Percentiles rank a stretch among this genome's conserved stretches.
Conservation (phyloP, 2,113 vertebrate genomes). For the Pleuronectes platessa region DNA sequence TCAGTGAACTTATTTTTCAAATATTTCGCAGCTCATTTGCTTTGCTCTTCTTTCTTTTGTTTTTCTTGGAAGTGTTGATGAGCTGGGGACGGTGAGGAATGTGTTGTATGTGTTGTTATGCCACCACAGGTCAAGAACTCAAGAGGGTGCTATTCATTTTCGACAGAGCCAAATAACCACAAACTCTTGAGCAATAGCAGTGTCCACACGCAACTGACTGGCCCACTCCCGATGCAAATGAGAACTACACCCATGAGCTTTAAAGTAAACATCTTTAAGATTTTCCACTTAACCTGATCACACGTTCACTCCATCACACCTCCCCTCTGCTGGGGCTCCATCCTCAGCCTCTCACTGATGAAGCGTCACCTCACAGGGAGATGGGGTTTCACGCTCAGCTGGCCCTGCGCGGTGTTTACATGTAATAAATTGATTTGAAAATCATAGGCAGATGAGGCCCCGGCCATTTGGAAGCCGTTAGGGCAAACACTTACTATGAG, state of each 20-base stretch:
- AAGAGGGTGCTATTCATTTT: background rate
- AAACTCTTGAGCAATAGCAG: background rate
- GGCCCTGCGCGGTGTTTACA: conserved; percentile 64
- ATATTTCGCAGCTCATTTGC: background rate
- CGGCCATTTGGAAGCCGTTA: conserved; percentile 76
- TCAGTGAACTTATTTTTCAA: background rate
- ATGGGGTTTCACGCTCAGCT: conserved; percentile 52
- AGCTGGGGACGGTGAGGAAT: background rate
- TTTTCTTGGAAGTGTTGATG: background rate
- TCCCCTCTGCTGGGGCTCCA: conserved; percentile 14
- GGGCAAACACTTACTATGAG: conserved; percentile 58
- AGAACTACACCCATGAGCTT: background rate
- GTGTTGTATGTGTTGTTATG: background rate
- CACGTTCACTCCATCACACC: conserved; percentile 6
- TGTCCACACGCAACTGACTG: background rate
- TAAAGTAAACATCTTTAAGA: background rate
- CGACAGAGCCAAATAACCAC: background rate
- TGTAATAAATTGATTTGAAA: conserved; percentile 75
- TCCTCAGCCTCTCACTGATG: conserved; percentile 35
- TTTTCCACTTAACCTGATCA: background rate
- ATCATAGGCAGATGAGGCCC: conserved; percentile 66
- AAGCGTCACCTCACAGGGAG: conserved; percentile 34
- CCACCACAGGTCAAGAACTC: background rate
- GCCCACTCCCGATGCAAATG: background rate
- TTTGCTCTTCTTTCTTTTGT: background rate